Base-by-base conservation (phyloP, 2,113 vertebrate species). In the Mesoclemmys tuberculata region DNA sequence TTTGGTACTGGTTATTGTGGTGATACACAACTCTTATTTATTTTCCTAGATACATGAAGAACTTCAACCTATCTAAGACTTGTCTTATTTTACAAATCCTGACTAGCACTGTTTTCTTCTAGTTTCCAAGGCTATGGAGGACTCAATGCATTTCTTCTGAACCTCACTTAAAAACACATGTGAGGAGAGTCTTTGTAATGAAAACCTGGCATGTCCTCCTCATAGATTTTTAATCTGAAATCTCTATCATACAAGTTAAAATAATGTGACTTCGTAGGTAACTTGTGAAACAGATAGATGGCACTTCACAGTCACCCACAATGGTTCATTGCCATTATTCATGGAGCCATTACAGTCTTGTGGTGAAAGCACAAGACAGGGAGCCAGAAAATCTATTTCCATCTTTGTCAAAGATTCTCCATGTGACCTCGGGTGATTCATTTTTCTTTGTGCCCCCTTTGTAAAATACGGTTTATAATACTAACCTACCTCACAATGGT, bases 321-420 rank as follows among this genome's bases (percentile, higher is more conserved):
- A 90, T 8, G 6, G 51, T 88, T 90, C 80, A 44, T 71, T 89
- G 90, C 24, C 91, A 78, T 93, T 96, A 92, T 92, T 95, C 93
- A 85, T 93, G 90, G 93, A 79, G 81, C 85, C 22, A 80, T 87
- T 95, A 89, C 77, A 80, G 68, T 90, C 71, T 52, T 95, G 80
- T 86, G 80, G 84, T 82, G 93, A 92, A 94, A 97, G 12, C 29
- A 61, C 11, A 61, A 61, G 75, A 55, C 77, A 84, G 81, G 61
- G 80, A 93, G 77, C 82, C 77, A 94, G 71, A 89, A 94, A 89
- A 95, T 38, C 61, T 85, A 61, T 49, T 90, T 80, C 93, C 93
- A 56, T 79, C 86, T 52, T 38, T 87, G 84, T 51, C 58, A 84
- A 75, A 52, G 82, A 46, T 84, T 44, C 19, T 38, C 21, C 27